phyloP scores from a whole-genome alignment of 2,113 vertebrate genomes.

The Arvicanthis niloticus region DNA sequence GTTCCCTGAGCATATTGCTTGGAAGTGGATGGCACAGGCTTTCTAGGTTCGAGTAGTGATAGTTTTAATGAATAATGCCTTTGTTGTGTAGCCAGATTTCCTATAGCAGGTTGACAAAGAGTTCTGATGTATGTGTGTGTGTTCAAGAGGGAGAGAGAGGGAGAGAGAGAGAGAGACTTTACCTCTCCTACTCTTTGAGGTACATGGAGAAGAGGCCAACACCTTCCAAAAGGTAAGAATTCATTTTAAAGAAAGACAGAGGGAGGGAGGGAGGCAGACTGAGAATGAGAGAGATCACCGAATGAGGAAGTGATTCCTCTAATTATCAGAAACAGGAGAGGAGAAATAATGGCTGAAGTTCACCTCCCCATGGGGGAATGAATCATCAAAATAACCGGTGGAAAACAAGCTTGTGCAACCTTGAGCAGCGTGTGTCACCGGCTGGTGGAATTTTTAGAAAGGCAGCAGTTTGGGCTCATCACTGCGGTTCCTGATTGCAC shows the following conservation, averaged over 20 bases:
- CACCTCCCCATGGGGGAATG: constrained; percentile 89
- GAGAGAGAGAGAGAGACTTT: not conserved
- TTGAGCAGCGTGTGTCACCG: constrained; percentile 89
- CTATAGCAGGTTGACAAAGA: not conserved
- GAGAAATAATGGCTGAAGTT: constrained; percentile 89
- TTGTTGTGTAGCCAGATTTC: constrained; percentile 3
- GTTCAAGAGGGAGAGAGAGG: not conserved
- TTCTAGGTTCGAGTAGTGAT: not conserved
- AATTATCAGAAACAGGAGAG: constrained; percentile 81
- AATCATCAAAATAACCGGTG: constrained; percentile 91
- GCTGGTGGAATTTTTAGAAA: constrained; percentile 91
- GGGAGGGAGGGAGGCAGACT: not conserved
- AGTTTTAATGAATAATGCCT: constrained; percentile 39
- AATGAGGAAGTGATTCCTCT: constrained; percentile 86
- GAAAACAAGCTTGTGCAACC: constrained; percentile 93
- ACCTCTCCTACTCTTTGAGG: not conserved
- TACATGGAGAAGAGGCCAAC: constrained; percentile 2
- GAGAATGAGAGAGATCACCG: constrained; percentile 74
- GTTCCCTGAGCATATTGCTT: not conserved
- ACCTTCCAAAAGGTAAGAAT: constrained; percentile 67
- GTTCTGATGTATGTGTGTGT: not conserved
- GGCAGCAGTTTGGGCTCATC: constrained; percentile 91
- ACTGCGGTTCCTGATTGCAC: constrained; percentile 91
- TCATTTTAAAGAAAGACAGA: constrained; percentile 17
- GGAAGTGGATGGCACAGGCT: not conserved